Evolutionary conservation across 2,113 vertebrate genomes (phyloP).

Genomic region (Eidolon helvum): DNA sequence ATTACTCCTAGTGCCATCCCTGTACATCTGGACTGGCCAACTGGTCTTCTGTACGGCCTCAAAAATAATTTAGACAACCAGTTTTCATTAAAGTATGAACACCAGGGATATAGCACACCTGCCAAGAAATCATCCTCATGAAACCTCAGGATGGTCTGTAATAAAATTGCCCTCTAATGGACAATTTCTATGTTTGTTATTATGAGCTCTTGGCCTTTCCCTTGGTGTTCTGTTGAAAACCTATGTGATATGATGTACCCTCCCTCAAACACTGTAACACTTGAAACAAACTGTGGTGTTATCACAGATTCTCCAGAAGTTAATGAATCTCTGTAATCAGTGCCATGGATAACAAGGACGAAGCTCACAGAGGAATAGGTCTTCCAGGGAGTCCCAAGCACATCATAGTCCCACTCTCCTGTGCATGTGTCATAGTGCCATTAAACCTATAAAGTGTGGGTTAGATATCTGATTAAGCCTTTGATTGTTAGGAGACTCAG

Average conservation of each 20-base stretch:
- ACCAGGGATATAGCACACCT: not conserved
- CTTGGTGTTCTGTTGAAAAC: not conserved
- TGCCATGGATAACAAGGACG: not conserved
- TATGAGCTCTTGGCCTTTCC: not conserved
- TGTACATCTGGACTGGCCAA: not conserved
- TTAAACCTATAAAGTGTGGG: not conserved
- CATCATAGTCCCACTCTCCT: too few relatives aligned
- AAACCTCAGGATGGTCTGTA: not conserved
- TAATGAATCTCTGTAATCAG: not conserved
- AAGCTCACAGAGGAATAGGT: not conserved
- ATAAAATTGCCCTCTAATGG: not conserved
- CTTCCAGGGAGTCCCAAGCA: not conserved
- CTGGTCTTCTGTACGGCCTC: not conserved
- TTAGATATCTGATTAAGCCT: slow-evolving; percentile 8
- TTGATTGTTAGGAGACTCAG: slow-evolving; percentile 13
- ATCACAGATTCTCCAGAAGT: not conserved
- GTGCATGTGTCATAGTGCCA: not conserved
- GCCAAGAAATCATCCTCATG: slow-evolving; percentile 32
- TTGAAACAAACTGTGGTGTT: not conserved
- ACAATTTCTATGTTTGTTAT: not conserved
- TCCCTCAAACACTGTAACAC: not conserved
- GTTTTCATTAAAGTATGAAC: not conserved
- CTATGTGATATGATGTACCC: not conserved
- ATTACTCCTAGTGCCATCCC: not conserved
- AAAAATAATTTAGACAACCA: slow-evolving; percentile 24